phyloP scores from a whole-genome alignment of 2,797 vertebrate genomes.

The Gouania willdenowi region DNA sequence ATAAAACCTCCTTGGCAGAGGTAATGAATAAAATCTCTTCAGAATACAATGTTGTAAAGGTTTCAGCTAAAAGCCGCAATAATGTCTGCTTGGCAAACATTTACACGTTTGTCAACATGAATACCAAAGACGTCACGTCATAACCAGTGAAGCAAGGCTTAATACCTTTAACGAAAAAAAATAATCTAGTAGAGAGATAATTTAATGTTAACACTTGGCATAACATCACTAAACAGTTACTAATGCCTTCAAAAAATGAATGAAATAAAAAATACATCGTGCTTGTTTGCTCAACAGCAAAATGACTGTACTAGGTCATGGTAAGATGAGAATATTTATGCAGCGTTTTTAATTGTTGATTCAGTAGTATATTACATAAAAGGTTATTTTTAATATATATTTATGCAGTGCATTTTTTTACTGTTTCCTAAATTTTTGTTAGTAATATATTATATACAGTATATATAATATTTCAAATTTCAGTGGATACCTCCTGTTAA shows the following conservation, averaged over 20 bases:
- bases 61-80: constrained; percentile 13
- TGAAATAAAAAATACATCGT: too few species aligned
- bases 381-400: too few species aligned
- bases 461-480: background rate
- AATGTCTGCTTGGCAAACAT: background rate
- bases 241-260: too few species aligned
- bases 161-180: too few species aligned
- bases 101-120: constrained; percentile 12
- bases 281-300: constrained; percentile 2
- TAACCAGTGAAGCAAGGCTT: too few species aligned
- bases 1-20: too few species aligned
- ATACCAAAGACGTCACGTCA: constrained; percentile 11
- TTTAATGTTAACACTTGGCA: constrained; percentile 6
- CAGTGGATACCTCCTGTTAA: constrained; percentile 3
- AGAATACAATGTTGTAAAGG: background rate
- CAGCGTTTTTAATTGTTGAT: too few species aligned
- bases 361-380: too few species aligned
- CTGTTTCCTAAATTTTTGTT: background rate
- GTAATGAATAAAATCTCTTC: too few species aligned
- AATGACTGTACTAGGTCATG: background rate
- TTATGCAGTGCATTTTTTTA: too few species aligned
- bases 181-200: constrained; percentile 3
- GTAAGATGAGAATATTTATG: background rate
- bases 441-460: background rate
- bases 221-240: constrained; percentile 18